Base-by-base conservation (phyloP, 1,140 invertebrate species). In the Dendroctonus valens region DNA sequence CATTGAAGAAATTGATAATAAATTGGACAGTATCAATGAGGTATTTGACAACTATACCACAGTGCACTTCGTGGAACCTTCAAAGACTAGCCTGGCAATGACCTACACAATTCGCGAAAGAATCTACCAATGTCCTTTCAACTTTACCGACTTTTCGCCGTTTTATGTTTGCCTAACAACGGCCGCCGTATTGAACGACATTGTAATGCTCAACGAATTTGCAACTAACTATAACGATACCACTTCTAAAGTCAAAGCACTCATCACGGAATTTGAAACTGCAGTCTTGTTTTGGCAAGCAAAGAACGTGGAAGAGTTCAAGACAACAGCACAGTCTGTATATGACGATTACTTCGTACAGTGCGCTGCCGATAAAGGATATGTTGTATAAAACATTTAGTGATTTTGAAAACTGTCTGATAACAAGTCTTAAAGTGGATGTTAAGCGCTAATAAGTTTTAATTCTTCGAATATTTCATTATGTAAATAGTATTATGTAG, bases 61-160 rank as follows among this genome's bases (percentile, higher is more conserved):
- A 14, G 39, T 14, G 2, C 51, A 8, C 12, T 61, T 41, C 59
- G 26, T 40, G n/a, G 59, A 52, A 8, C 59, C 59, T 6, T 48
- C 59, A n/a, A 7, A 52, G 5, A 8, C 7, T 4, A 51, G 14
- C n/a, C 11, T 61, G 41, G 48, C 37, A 6, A 61, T 41, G 52
- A 61, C 37, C 44, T 61, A 61, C 49, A 61, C 48, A 7, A 52
- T 61, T 12, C n/a, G 59, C 14, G 50, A 61, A 26, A 40, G 59
- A 41, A 61, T 61, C 11, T 61, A 61, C 59, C 42, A 51, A 11
- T 61, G 59, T 8, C 59, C 59, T 1, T 61, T 61, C 12, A 49
- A 46, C 7, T 61, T 52, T 37, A 61, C 59, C n/a, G 49, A 52
- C 41, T 61, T 51, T 41, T 6, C 12, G 2, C 59, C 59, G 3